phyloP scores from a whole-genome alignment of 2,797 vertebrate species.

The Coccyzus lansbergi region DNA sequence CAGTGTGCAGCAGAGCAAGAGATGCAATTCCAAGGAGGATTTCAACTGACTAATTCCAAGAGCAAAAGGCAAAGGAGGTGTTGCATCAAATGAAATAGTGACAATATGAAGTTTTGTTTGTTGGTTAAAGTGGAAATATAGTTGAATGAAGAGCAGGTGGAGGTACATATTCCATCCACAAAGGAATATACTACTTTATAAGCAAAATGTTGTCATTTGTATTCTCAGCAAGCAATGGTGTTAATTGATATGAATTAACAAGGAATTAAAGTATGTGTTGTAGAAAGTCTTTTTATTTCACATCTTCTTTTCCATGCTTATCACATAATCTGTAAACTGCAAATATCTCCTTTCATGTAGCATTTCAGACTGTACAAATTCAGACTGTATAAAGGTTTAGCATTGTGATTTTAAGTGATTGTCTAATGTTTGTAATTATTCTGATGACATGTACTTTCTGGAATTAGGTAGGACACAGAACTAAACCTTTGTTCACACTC shows the following conservation, averaged over 20 bases:
- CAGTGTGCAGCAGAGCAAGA: slow-evolving; percentile 29
- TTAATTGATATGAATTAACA: slow-evolving; percentile 52
- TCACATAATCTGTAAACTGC: not conserved
- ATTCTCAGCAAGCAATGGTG: slow-evolving; percentile 20
- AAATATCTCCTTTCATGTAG: not conserved
- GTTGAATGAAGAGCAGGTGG: not conserved
- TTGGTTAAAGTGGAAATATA: slow-evolving; percentile 10
- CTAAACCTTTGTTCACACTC: not conserved
- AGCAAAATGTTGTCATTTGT: slow-evolving; percentile 48
- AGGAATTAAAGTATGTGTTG: slow-evolving; percentile 24
- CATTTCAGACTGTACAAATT: not conserved
- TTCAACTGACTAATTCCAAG: slow-evolving; percentile 27
- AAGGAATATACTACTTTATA: slow-evolving; percentile 11
- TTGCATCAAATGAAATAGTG: not conserved
- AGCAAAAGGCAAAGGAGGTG: slow-evolving; percentile 6
- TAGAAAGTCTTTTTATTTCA: not conserved
- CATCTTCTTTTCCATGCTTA: not conserved
- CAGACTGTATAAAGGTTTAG: not conserved
- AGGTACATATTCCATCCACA: not conserved
- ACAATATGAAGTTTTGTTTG: slow-evolving; percentile 42
- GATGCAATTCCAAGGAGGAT: not conserved
- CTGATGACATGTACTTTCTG: not conserved
- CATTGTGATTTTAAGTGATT: not conserved
- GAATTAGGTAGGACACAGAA: not conserved
- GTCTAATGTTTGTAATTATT: not conserved